A percentile compares a stretch with the other conserved stretches of the same genome.
Evolutionary conservation across 2,113 vertebrate genomes (phyloP).

Genomic region (Hemiscyllium ocellatum): DNA sequence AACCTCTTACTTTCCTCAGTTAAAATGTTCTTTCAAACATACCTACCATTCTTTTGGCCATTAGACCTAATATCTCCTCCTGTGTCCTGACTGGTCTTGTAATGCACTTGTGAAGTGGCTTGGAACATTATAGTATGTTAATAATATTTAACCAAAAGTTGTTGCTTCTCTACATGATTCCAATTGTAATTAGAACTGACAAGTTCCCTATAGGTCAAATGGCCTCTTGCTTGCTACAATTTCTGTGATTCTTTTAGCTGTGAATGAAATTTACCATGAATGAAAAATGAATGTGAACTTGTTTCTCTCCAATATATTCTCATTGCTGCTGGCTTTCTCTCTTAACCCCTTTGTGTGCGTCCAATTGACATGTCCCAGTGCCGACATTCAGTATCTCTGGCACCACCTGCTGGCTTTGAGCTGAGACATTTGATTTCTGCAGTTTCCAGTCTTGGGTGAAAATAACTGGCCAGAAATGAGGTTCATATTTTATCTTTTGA

Average conservation of each 20-base stretch:
- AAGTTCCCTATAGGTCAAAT: neutral
- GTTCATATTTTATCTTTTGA: neutral
- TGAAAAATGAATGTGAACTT: neutral
- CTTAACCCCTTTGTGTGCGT: neutral
- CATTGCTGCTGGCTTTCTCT: neutral
- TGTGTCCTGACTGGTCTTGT: neutral
- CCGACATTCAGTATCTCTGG: neutral
- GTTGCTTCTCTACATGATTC: neutral
- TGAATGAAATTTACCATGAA: neutral
- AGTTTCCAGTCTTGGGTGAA: neutral
- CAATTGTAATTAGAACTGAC: neutral
- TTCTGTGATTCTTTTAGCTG: no score
- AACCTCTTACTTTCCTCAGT: neutral
- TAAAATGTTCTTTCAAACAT: neutral
- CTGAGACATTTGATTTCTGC: neutral
- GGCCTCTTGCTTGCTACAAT: neutral
- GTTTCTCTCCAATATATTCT: neutral
- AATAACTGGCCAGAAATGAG: neutral
- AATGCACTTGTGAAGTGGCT: neutral
- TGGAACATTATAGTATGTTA: neutral
- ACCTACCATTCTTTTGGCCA: neutral
- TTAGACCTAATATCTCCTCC: neutral
- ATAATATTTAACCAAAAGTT: neutral
- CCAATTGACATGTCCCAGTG: neutral
- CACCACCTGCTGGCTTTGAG: constrained; percentile 22